A percentile compares a stretch with the other conserved stretches of the same genome.
Conservation (phyloP, 2,888 invertebrate species). For the Tupiocoris notatus region DNA sequence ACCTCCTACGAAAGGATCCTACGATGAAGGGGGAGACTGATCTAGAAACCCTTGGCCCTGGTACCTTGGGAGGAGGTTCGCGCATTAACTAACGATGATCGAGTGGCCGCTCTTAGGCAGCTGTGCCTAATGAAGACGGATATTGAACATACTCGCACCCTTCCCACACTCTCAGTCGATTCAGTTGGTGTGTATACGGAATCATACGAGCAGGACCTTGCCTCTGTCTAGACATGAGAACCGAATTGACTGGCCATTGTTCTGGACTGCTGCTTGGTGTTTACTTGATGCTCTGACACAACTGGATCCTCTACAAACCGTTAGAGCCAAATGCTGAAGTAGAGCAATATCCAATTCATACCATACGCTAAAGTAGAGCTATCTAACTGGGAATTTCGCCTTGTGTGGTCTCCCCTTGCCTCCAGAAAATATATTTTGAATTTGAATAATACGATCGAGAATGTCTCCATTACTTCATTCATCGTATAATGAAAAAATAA, state of each 20-base stretch:
- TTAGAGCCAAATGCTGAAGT: too few relatives aligned
- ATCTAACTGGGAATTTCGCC: too few relatives aligned
- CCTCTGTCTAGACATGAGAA: neutral
- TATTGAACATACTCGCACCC: slow-evolving; percentile 16
- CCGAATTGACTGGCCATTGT: neutral
- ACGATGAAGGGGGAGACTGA: neutral
- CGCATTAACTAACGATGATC: slow-evolving; percentile 28
- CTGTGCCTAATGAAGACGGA: slow-evolving; percentile 24
- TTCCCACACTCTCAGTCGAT: too few relatives aligned
- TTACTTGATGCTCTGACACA: neutral
- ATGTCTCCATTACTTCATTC: too few relatives aligned
- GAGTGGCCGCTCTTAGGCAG: slow-evolving; percentile 25
- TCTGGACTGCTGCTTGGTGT: neutral
- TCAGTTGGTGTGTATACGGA: neutral
- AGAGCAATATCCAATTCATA: too few relatives aligned
- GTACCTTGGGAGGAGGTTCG: slow-evolving; percentile 1
- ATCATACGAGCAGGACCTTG: neutral
- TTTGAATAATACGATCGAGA: too few relatives aligned
- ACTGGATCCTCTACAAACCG: neutral
- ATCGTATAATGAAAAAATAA: too few relatives aligned
- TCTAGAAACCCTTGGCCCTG: neutral
- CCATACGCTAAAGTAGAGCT: too few relatives aligned
- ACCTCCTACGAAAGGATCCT: neutral
- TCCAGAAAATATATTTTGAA: too few relatives aligned
- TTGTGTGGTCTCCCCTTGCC: too few relatives aligned